phyloP scores from a whole-genome alignment of 1,140 invertebrate genomes.

The Globodera rostochiensis region DNA sequence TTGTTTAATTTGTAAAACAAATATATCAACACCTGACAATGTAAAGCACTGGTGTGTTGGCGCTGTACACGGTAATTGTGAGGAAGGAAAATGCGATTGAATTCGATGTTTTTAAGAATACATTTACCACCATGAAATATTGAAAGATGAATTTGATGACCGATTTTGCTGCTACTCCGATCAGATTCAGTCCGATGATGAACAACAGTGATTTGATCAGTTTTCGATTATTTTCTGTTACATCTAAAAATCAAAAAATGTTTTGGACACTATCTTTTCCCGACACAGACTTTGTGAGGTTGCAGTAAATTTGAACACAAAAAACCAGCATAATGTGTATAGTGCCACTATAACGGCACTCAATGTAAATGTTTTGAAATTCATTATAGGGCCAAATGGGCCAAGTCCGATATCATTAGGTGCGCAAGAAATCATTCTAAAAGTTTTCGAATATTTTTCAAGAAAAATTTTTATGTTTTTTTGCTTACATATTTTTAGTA shows the following conservation, averaged over 20 bases:
- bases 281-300: not conserved
- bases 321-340: not conserved
- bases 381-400: not conserved
- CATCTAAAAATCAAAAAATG: not conserved
- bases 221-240: not conserved
- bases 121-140: not conserved
- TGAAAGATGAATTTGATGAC: not conserved
- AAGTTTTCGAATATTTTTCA: not conserved
- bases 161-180: not conserved
- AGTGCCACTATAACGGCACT: not conserved
- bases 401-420: not conserved
- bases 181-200: not conserved
- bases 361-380: not conserved
- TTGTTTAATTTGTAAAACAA: too few relatives aligned
- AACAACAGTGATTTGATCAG: not conserved
- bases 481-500: not conserved
- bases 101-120: not conserved
- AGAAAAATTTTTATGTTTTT: not conserved
- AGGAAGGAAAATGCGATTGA: not conserved
- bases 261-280: not conserved
- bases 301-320: not conserved
- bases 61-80: not conserved
- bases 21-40: not conserved
- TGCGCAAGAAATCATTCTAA: not conserved
- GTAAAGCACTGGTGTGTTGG: constrained; percentile 5